Evolutionary conservation across 1,140 invertebrate species (phyloP).

Genomic region (Ladona fulva): DNA sequence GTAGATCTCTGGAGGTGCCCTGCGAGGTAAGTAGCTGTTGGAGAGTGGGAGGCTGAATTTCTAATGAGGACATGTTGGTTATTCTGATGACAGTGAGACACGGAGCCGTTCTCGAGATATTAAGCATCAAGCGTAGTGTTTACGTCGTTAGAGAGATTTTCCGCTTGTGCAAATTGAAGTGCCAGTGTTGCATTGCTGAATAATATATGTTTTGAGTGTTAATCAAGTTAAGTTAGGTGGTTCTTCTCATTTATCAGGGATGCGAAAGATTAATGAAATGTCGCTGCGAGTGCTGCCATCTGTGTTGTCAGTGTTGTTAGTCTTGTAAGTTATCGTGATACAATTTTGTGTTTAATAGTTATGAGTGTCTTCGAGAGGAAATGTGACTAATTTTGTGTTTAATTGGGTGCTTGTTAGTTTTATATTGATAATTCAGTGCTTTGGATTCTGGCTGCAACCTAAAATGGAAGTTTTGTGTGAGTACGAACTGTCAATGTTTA

Average conservation of each 20-base stretch:
- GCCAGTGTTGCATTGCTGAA: not conserved
- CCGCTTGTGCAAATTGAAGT: not conserved
- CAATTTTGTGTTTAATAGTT: conserved; percentile 15
- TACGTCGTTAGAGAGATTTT: not conserved
- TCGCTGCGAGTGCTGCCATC: conserved; percentile 43
- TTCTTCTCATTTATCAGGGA: conserved; percentile 14
- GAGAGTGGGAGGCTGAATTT: conserved; percentile 32
- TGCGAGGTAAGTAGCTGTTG: conserved; percentile 30
- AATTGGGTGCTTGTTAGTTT: not conserved
- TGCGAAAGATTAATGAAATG: conserved; percentile 21
- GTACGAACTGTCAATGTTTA: conserved; percentile 36
- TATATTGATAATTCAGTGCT: not conserved
- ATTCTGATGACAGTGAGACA: conserved; percentile 32
- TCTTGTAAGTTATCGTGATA: conserved; percentile 40
- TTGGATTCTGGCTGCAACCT: not conserved
- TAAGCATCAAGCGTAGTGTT: not conserved
- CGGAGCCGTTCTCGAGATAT: not conserved
- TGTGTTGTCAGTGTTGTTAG: conserved; percentile 60
- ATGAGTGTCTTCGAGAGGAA: not conserved
- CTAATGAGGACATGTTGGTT: conserved; percentile 49
- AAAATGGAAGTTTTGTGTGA: conserved; percentile 16
- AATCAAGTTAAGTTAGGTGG: conserved; percentile 1
- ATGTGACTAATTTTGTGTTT: not conserved
- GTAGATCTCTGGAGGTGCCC: conserved; percentile 13
- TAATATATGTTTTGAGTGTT: not conserved